Evolutionary conservation across 1,140 invertebrate genomes (phyloP).

Genomic region (Drosophila subobscura): DNA sequence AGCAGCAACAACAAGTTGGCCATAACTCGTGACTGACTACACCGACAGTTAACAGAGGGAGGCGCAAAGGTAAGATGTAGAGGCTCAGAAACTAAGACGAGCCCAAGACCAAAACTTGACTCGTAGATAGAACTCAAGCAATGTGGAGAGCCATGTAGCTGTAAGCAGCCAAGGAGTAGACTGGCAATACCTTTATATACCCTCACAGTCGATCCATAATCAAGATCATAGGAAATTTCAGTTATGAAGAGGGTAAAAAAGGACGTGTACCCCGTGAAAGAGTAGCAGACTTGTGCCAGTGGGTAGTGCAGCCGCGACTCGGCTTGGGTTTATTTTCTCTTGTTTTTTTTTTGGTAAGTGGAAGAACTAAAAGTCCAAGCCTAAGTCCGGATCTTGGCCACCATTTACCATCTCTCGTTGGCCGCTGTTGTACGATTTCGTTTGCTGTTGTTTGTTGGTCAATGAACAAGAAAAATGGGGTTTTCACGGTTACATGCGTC

Average conservation of each 20-base stretch:
- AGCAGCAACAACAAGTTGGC: conserved; percentile 43
- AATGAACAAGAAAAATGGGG: conserved; percentile 81
- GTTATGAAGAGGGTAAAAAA: too few relatives aligned
- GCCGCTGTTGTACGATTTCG: conserved; percentile 26
- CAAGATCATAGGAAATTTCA: too few relatives aligned
- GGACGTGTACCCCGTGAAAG: too few relatives aligned
- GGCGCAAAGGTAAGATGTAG: conserved; percentile 14
- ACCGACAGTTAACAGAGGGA: conserved; percentile 29
- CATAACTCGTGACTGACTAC: conserved; percentile 59
- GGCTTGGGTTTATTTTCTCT: not conserved
- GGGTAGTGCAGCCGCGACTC: not conserved
- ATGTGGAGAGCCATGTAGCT: not conserved
- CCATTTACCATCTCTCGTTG: conserved; percentile 40
- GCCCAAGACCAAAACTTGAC: conserved; percentile 54
- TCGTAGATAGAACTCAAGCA: conserved; percentile 48
- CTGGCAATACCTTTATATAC: too few relatives aligned
- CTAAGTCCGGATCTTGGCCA: conserved; percentile 35
- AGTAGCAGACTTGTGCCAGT: too few relatives aligned
- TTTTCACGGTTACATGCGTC: conserved; percentile 81
- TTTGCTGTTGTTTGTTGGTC: conserved; percentile 60
- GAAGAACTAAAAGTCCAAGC: conserved; percentile 38
- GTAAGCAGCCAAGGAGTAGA: not conserved
- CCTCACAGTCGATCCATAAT: not conserved
- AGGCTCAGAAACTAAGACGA: not conserved
- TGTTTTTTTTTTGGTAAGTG: conserved; percentile 11